Evolutionary conservation across 2,888 invertebrate genomes (phyloP).

Genomic region (Portevinia maculata): DNA sequence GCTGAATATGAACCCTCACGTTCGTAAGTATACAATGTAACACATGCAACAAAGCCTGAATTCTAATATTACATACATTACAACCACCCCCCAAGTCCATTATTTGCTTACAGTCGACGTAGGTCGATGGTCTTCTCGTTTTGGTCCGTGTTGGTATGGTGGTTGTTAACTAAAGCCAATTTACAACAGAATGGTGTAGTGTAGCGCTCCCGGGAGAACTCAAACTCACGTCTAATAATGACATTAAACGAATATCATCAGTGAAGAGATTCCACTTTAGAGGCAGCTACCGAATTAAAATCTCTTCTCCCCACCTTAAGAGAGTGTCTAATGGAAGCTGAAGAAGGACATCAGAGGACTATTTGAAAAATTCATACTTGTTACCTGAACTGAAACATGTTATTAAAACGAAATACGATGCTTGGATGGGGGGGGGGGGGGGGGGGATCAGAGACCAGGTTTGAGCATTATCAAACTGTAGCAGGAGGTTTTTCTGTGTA

Average conservation of each 20-base stretch:
- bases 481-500: constrained; percentile 13
- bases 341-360: constrained; percentile 56
- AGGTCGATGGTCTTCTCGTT: constrained; percentile 51
- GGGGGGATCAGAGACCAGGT: constrained; percentile 27
- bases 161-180: constrained; percentile 61
- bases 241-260: constrained; percentile 73
- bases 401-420: constrained; percentile 69
- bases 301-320: constrained; percentile 42
- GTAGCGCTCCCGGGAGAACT: constrained; percentile 61
- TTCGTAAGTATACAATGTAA: constrained; percentile 30
- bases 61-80: constrained; percentile 60
- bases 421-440: constrained; percentile 21
- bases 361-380: constrained; percentile 69
- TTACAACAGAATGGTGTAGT: constrained; percentile 66
- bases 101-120: constrained; percentile 58
- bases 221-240: constrained; percentile 72
- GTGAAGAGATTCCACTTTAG: constrained; percentile 63
- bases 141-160: constrained; percentile 43
- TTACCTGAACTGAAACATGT: constrained; percentile 71
- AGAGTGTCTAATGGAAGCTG: constrained; percentile 50
- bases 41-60: constrained; percentile 59
- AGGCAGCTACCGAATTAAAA: constrained; percentile 67
- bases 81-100: constrained; percentile 56
- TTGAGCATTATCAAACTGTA: constrained; percentile 1
- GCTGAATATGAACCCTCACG: constrained; percentile 40